Evolutionary conservation across 2,888 invertebrate genomes (phyloP), one percentile per base, ranked within the genome.

Genomic region (Chorisops tibialis): DNA sequence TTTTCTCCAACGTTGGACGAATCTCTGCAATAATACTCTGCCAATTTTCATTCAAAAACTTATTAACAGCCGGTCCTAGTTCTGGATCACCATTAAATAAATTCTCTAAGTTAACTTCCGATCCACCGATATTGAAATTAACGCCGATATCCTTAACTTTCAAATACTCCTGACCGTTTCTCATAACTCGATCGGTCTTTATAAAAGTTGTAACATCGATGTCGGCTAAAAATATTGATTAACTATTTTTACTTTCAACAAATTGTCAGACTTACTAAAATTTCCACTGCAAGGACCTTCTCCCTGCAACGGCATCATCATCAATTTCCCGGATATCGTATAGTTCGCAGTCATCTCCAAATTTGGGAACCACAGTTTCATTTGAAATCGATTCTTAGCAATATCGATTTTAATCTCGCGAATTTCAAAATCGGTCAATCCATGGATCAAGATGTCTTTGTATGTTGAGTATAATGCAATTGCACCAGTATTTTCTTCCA

Each of bases 31-130:
- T 81, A 1, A 91, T 80, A 30, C 81, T 82, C 69, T 83, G 81
- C 90, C 90, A 91, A 72, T 91, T 89, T 49, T 89, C 87, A 70
- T 90, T 91, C 19, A 91, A 74, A 72, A 90, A 89, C 30, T 82
- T 75, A 73, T 91, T 91, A 86, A 90, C 87, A 2, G 86, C 82
- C 18, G 84, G 81, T 24, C 88, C 88, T 59, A 89, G 74, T 63
- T 85, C 83, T 59, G 80, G 78, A 67, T 91, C 87, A 1, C 87
- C 87, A 64, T 88, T 86, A 70, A 90, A 90, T 1, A 91, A 79
- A 76, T 90, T 85, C 16, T 86, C 85, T 50, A 91, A 76, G 65
- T 85, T 80, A 65, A 91, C 80, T 12, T 81, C 79, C 0, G 86
- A 88, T 54, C 82, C 79, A 0, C 84, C 86, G 2, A 90, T 82